Percentiles rank a stretch among this genome's conserved stretches.
phyloP scores from a whole-genome alignment of 2,113 vertebrate species.

The Otis tarda region DNA sequence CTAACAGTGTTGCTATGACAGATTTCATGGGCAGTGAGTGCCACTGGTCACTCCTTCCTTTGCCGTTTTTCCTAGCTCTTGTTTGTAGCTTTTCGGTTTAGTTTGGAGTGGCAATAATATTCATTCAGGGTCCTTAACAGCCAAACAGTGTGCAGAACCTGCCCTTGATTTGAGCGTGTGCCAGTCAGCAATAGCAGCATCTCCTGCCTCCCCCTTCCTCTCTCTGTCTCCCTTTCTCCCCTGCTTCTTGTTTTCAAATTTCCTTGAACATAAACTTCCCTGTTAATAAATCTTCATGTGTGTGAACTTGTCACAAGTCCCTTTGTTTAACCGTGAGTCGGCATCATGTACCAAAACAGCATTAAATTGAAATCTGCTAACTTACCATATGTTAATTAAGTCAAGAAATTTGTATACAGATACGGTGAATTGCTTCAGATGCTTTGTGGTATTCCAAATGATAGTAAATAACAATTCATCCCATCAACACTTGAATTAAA shows the following conservation, averaged over 20 bases:
- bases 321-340: background rate
- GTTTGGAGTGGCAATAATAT: background rate
- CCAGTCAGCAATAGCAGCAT: background rate
- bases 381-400: background rate
- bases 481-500: background rate
- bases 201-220: rapidly evolving
- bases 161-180: background rate
- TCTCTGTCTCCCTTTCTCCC: background rate
- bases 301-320: background rate
- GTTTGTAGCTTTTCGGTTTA: background rate
- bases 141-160: background rate
- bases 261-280: background rate
- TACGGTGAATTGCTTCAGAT: background rate
- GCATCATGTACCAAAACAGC: background rate
- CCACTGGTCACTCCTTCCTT: background rate
- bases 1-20: background rate
- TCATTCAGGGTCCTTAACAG: background rate
- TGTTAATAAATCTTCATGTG: background rate
- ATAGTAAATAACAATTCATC: background rate
- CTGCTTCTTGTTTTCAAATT: background rate
- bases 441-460: background rate
- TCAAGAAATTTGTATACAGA: background rate
- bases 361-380: background rate
- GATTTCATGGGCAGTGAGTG: background rate
- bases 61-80: background rate